Base-by-base conservation (phyloP, 2,797 vertebrate species). In the Tapirus indicus region DNA sequence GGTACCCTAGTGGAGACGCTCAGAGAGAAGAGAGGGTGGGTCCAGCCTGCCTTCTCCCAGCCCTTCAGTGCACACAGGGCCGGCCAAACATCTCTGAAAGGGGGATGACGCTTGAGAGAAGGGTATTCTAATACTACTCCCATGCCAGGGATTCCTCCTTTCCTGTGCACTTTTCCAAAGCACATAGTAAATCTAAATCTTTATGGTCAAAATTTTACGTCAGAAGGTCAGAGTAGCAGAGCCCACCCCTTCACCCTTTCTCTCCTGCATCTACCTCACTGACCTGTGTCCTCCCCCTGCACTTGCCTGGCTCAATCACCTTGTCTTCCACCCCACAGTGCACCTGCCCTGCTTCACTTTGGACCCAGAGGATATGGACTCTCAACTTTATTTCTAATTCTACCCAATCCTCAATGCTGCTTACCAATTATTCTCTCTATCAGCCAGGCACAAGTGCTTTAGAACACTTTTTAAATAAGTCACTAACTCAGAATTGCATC, bases 381-480 rank as follows among this genome's bases (percentile, higher is more conserved):
- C 29, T 62, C 32, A 84, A 62, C 47, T 75, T 69, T 13, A 17
- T n/a, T 38, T 58, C 52, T n/a, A 44, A 94, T 79, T 91, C 82
- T 93, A 27, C 54, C 11, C 25, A 47, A 9, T 75, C 17, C 5
- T 84, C 60, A 35, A 4, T 41, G 38, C 58, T 66, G 25, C 56
- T 93, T 56, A 62, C 12, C 79, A 62, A 6, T 75, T 88, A 69
- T 64, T 91, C 41, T 72, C 68, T 49, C 72, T 90, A 69, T 56
- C 71, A 69, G 21, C n/a, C 64, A 52, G 21, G 64, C 12, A 52
- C 10, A 56, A 69, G 35, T 80, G n/a, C 38, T 88, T 91, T 41
- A 58, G 44, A 85, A 71, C 0, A 93, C 38, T 41, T 71, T 77
- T 77, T 88, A 93, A 78, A 49, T 78, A 88, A 68, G n/a, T 80